phyloP scores from a whole-genome alignment of 2,113 vertebrate genomes.

The Tonatia bakeri region DNA sequence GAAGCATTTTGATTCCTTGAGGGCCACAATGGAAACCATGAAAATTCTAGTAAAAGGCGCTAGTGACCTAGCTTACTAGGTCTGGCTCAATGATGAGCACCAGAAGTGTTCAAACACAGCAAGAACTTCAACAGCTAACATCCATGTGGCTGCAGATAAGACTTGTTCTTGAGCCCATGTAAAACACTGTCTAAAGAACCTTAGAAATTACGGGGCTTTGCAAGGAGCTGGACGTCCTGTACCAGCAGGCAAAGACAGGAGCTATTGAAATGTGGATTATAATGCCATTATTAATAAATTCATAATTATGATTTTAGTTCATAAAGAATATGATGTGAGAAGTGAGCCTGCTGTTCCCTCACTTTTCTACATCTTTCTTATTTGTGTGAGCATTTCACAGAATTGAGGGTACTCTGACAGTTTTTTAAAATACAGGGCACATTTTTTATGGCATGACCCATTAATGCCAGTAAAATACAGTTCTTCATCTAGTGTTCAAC shows the following conservation, averaged over 20 bases:
- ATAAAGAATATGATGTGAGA: neutral
- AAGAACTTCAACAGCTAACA: neutral
- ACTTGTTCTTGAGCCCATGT: neutral
- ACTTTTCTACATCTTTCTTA: neutral
- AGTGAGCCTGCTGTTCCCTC: neutral
- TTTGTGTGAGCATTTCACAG: neutral
- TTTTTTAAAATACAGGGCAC: neutral
- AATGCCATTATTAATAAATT: neutral
- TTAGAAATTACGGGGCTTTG: neutral
- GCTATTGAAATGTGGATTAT: neutral
- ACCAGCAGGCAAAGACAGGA: neutral
- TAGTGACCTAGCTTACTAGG: neutral
- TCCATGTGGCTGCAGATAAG: neutral
- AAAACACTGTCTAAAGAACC: neutral
- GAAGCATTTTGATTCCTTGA: slow-evolving; percentile 23
- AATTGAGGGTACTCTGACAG: neutral
- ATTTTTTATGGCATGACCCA: neutral
- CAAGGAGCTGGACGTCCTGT: neutral
- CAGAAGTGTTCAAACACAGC: neutral
- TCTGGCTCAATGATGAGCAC: neutral
- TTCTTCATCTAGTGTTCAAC: neutral
- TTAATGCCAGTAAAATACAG: neutral
- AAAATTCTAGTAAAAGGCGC: neutral
- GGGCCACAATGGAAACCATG: neutral
- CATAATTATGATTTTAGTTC: neutral